These are phyloP conservation scores for Scolopax bukidnonensis DNA, from an alignment of 2,797 vertebrate species.

Conservation along the genomic window DNA sequence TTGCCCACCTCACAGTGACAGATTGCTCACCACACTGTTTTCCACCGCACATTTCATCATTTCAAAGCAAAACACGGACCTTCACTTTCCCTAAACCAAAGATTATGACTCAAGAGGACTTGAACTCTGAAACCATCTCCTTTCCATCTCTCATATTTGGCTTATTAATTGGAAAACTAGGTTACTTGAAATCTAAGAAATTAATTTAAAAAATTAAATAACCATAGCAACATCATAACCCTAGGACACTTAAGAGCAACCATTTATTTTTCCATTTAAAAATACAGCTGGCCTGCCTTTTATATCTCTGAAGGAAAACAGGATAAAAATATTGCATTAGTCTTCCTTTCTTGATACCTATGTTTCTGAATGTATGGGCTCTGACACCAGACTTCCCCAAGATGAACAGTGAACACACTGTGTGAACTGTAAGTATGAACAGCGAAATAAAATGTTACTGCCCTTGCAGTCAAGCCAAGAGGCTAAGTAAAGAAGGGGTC, in stretches of 20 bases:
- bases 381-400: neutral
- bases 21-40: neutral
- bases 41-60: neutral
- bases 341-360: neutral
- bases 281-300: neutral
- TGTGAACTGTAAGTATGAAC: too few relatives aligned
- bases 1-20: neutral
- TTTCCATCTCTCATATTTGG: conserved; percentile 5
- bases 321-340: neutral
- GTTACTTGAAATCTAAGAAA: conserved; percentile 8
- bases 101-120: neutral
- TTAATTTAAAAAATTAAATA: neutral
- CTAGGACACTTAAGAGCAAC: neutral
- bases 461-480: neutral
- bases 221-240: neutral
- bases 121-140: neutral
- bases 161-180: conserved; percentile 23
- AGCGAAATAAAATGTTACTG: neutral
- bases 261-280: neutral
- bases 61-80: neutral
- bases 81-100: neutral
- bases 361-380: neutral
- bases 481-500: neutral
- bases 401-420: too few relatives aligned
- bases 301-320: neutral